Evolutionary conservation across 2,888 invertebrate species (phyloP).

Genomic region (Microplitis deprimator): DNA sequence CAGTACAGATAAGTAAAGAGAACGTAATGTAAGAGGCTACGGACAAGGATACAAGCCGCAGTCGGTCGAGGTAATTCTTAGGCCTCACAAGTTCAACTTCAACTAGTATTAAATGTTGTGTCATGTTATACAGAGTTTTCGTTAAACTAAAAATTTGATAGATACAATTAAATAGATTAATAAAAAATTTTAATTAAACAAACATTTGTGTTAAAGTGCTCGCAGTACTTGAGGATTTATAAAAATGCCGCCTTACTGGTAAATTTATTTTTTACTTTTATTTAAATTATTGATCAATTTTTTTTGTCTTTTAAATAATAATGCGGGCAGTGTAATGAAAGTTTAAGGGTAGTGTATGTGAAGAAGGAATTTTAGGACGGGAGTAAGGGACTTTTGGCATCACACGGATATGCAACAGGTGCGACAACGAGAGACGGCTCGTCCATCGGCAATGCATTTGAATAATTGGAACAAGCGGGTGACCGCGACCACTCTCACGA

Average conservation of each 20-base stretch:
- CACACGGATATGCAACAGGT: slow-evolving; percentile 47
- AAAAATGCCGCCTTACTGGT: slow-evolving; percentile 53
- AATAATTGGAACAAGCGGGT: slow-evolving; percentile 63
- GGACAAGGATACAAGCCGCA: slow-evolving; percentile 44
- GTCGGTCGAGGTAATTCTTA: slow-evolving; percentile 64
- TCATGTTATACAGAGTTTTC: neutral
- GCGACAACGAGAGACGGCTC: slow-evolving; percentile 22
- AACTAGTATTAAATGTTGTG: neutral
- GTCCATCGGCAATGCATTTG: slow-evolving; percentile 56
- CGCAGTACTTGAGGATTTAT: slow-evolving; percentile 26
- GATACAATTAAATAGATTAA: neutral
- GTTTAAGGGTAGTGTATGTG: too few species aligned
- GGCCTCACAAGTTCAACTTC: slow-evolving; percentile 54
- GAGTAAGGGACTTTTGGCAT: neutral
- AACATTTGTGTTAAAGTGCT: neutral
- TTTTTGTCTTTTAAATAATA: neutral
- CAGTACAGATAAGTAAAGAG: slow-evolving; percentile 59
- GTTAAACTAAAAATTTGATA: neutral
- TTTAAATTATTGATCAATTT: neutral
- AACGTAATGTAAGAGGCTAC: slow-evolving; percentile 56
- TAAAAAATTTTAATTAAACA: neutral
- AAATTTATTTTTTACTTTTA: slow-evolving; percentile 38
- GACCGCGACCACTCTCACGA: slow-evolving; percentile 40
- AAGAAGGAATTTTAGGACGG: neutral
- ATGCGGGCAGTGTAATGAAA: too few species aligned